Evolutionary conservation across 2,797 vertebrate genomes (phyloP).

Genomic region (Catamblyrhynchus diadema): DNA sequence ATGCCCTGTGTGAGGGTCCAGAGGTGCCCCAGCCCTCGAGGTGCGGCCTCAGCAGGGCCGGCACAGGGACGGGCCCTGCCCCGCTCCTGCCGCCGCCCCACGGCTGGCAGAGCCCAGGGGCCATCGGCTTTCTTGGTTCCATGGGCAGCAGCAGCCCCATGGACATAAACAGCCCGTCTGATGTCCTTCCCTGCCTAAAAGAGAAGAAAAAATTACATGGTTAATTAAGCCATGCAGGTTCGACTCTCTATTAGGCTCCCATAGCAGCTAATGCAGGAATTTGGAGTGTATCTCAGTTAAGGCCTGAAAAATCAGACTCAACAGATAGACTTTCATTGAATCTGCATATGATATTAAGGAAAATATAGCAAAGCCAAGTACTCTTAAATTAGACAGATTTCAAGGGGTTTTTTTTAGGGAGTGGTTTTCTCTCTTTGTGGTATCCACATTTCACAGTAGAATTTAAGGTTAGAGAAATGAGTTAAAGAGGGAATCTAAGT

Average conservation of each 20-base stretch:
- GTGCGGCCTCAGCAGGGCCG: too few relatives aligned
- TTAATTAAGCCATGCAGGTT: too few relatives aligned
- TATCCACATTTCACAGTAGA: not conserved
- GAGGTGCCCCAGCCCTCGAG: fast-evolving
- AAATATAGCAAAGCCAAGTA: not conserved
- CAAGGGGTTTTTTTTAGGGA: not conserved
- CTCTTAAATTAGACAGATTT: not conserved
- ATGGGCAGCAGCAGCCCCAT: too few relatives aligned
- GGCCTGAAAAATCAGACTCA: not conserved
- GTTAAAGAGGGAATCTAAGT: fast-evolving
- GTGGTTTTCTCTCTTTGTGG: fast-evolving
- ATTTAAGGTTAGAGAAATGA: not conserved
- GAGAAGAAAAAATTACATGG: fast-evolving
- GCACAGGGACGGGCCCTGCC: not conserved
- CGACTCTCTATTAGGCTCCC: fast-evolving
- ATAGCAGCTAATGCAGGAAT: fast-evolving
- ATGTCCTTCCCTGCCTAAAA: fast-evolving
- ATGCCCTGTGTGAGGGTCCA: fast-evolving
- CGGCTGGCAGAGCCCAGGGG: not conserved
- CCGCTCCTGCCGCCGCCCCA: not conserved
- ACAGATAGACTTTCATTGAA: fast-evolving
- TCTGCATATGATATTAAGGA: not conserved
- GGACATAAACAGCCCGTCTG: fast-evolving
- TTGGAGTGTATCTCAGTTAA: not conserved
- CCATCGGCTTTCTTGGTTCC: fast-evolving